phyloP scores from a whole-genome alignment of 2,888 invertebrate species.

The Ochropleura leucogaster region DNA sequence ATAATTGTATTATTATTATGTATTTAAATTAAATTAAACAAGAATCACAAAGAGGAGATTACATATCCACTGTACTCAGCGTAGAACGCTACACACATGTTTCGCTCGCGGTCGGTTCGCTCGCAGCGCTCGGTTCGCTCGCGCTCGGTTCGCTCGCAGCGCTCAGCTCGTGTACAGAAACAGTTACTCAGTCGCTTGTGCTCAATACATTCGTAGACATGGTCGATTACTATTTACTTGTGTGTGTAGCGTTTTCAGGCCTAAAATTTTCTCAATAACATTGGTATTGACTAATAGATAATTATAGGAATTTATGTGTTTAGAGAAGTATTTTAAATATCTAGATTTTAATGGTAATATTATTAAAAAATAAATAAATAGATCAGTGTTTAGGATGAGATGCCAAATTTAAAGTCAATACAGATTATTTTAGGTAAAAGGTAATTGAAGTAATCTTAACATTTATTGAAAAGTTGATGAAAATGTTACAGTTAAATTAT shows the following conservation, averaged over 20 bases:
- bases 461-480: constrained; percentile 89
- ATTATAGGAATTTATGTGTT: constrained; percentile 90
- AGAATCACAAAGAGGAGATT: constrained; percentile 85
- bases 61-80: constrained; percentile 86
- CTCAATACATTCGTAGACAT: constrained; percentile 74
- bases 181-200: constrained; percentile 72
- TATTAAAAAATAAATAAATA: constrained; percentile 84
- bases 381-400: constrained; percentile 90
- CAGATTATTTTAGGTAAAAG: constrained; percentile 91
- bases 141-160: constrained; percentile 50
- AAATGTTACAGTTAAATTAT: constrained; percentile 90
- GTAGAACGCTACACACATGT: constrained; percentile 85
- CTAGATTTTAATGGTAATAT: constrained; percentile 88
- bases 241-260: constrained; percentile 88
- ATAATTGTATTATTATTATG: constrained; percentile 72
- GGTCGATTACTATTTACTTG: constrained; percentile 55
- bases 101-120: constrained; percentile 46
- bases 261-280: constrained; percentile 87
- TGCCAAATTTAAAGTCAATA: constrained; percentile 93
- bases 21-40: constrained; percentile 76
- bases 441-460: constrained; percentile 89
- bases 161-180: constrained; percentile 44
- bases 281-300: constrained; percentile 89
- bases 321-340: constrained; percentile 91
- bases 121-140: constrained; percentile 12